phyloP scores from a whole-genome alignment of 2,113 vertebrate genomes.

The Benitochromis conjunctus region DNA sequence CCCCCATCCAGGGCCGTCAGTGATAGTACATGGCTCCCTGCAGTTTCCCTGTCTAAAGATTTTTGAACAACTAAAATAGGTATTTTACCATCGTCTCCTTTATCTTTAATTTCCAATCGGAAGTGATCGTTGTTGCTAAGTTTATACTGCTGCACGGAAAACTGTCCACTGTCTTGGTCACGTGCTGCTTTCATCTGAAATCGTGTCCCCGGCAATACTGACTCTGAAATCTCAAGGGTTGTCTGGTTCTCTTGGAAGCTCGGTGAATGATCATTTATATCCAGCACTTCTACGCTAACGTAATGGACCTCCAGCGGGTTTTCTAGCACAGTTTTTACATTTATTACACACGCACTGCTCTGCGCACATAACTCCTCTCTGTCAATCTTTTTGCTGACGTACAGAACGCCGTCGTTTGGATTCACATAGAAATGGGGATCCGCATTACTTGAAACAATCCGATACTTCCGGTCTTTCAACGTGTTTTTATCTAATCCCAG shows the following conservation, averaged over 20 bases:
- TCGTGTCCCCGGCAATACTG: slow-evolving; percentile 42
- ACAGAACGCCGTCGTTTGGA: slow-evolving; percentile 52
- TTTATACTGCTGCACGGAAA: slow-evolving; percentile 71
- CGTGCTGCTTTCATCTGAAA: slow-evolving; percentile 66
- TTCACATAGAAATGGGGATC: slow-evolving; percentile 51
- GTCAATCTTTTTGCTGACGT: slow-evolving; percentile 56
- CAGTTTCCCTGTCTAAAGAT: slow-evolving; percentile 56
- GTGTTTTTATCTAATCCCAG: slow-evolving; percentile 54
- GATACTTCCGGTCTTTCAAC: slow-evolving; percentile 43
- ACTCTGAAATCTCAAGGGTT: slow-evolving; percentile 60
- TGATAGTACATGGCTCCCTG: slow-evolving; percentile 7
- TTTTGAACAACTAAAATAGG: slow-evolving; percentile 58
- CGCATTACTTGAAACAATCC: slow-evolving; percentile 47
- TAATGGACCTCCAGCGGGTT: slow-evolving; percentile 69
- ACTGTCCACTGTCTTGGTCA: slow-evolving; percentile 70
- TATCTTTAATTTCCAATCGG: slow-evolving; percentile 56
- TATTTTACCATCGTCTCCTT: slow-evolving; percentile 52
- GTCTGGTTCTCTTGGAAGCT: slow-evolving; percentile 55
- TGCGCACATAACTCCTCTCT: slow-evolving; percentile 52
- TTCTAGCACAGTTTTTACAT: slow-evolving; percentile 37
- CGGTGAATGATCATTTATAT: slow-evolving; percentile 77
- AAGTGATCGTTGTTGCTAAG: slow-evolving; percentile 55
- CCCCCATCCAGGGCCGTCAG: slow-evolving; percentile 63
- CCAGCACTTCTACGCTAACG: slow-evolving; percentile 71
- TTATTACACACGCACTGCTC: slow-evolving; percentile 31